A percentile compares a stretch with the other conserved stretches of the same genome.
phyloP scores from a whole-genome alignment of 2,113 vertebrate genomes.

The Miniopterus natalensis region DNA sequence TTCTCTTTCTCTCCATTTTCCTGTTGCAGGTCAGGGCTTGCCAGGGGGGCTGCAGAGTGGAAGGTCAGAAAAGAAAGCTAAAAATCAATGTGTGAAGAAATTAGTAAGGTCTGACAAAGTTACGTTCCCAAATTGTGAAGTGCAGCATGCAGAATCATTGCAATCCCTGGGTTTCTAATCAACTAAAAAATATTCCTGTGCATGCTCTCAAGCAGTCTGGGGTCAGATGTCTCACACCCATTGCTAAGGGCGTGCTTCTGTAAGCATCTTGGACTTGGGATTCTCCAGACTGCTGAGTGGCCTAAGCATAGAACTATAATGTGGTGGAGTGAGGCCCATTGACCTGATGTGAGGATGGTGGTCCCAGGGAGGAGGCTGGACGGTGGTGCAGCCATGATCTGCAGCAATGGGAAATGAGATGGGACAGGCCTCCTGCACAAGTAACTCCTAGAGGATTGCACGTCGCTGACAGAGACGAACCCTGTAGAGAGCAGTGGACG shows the following conservation, averaged over 20 bases:
- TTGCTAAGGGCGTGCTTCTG: not conserved
- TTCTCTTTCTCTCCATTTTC: not conserved
- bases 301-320: not conserved
- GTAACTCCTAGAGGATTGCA: not conserved
- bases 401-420: no score
- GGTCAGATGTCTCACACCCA: no score
- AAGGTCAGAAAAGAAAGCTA: not conserved
- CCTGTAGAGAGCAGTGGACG: not conserved
- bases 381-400: accelerated
- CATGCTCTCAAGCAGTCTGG: not conserved
- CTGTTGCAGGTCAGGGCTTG: not conserved
- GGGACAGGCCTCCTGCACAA: not conserved
- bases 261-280: not conserved
- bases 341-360: not conserved
- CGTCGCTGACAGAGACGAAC: not conserved
- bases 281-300: not conserved
- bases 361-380: not conserved
- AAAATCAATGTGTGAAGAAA: not conserved
- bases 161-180: not conserved
- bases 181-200: not conserved
- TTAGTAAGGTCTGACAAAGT: not conserved
- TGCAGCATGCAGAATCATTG: not conserved
- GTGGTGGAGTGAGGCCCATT: accelerated
- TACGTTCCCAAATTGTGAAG: not conserved
- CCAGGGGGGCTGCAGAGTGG: no score